Conservation (phyloP, 2,888 invertebrate species). For the Elysia crispata region DNA sequence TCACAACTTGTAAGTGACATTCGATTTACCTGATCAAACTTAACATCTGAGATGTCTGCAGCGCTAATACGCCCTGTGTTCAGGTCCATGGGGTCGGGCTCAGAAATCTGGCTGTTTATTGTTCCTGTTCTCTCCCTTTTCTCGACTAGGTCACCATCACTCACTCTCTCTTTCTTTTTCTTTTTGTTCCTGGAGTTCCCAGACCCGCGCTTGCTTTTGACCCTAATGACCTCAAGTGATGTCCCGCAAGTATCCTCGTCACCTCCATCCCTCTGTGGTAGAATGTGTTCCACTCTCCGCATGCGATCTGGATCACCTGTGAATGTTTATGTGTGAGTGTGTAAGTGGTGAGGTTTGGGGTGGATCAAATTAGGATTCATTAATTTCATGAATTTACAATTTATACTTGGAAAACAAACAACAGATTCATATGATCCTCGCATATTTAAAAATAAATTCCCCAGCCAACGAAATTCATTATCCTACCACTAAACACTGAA, state of each 20-base stretch:
- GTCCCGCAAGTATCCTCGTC: constrained; percentile 42
- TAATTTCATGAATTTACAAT: no score
- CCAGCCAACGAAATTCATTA: no score
- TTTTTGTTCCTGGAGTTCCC: constrained; percentile 25
- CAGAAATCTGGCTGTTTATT: background rate
- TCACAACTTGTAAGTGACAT: background rate
- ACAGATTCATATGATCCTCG: no score
- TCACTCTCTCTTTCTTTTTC: constrained; percentile 22
- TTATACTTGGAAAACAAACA: no score
- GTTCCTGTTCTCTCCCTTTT: background rate
- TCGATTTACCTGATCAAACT: background rate
- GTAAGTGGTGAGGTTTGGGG: no score
- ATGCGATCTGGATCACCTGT: constrained; percentile 46
- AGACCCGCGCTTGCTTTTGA: constrained; percentile 47
- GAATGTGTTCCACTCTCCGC: constrained; percentile 49
- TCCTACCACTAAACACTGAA: no score
- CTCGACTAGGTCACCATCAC: no score
- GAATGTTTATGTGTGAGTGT: no score
- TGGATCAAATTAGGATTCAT: no score
- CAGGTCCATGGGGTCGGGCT: background rate
- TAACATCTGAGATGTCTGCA: background rate
- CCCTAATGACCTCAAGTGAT: constrained; percentile 61
- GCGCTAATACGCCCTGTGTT: background rate
- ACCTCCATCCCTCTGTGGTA: constrained; percentile 40
- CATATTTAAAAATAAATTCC: no score